Percentiles rank a stretch among this genome's conserved stretches.
Evolutionary conservation across 2,797 vertebrate genomes (phyloP).

Genomic region (Liasis olivaceus): DNA sequence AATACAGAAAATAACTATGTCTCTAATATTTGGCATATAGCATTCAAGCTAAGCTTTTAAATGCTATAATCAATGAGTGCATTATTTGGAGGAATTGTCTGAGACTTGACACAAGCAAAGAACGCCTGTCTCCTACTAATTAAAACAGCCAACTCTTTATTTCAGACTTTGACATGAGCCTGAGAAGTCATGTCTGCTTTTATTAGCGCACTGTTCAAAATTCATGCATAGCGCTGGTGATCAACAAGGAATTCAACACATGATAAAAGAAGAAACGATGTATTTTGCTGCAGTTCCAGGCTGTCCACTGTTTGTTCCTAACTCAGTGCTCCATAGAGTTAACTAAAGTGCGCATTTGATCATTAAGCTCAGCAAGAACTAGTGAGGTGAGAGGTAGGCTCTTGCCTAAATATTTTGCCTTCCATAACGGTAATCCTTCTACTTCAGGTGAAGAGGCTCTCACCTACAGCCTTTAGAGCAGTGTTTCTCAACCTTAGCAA

Average conservation of each 20-base stretch:
- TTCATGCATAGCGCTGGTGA: neutral
- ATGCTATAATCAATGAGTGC: slow-evolving; percentile 3
- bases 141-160: neutral
- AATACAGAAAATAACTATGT: neutral
- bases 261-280: neutral
- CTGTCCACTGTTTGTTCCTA: neutral
- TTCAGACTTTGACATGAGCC: neutral
- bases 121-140: neutral
- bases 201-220: neutral
- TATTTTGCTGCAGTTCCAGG: neutral
- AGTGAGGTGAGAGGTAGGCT: neutral
- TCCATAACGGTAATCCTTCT: neutral
- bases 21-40: neutral
- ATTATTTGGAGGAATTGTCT: neutral
- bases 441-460: neutral
- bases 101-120: neutral
- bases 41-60: slow-evolving; percentile 8
- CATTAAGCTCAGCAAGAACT: neutral
- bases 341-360: neutral
- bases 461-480: neutral
- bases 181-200: neutral
- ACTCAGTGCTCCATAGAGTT: neutral
- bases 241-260: neutral
- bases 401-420: neutral
- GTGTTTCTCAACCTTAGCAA: neutral